Conservation (phyloP, 1,140 invertebrate species). For the Brachionus paranguensis region DNA sequence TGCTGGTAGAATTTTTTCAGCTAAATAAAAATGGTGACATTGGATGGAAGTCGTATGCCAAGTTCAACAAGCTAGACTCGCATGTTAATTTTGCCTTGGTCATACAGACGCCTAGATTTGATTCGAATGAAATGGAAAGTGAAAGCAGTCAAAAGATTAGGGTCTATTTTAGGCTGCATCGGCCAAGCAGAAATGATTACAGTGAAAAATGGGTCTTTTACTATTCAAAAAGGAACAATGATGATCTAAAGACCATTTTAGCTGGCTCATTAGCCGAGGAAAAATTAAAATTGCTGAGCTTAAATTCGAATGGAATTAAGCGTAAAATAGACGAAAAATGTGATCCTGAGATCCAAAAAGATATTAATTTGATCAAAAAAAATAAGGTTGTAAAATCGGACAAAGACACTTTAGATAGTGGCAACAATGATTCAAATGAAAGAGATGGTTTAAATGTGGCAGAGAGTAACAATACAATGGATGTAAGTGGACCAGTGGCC, state of each 20-base stretch:
- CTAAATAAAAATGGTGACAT: neutral
- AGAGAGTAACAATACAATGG: neutral
- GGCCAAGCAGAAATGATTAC: neutral
- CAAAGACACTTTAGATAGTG: neutral
- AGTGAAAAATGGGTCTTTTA: neutral
- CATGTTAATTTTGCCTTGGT: conserved; percentile 10
- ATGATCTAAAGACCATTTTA: neutral
- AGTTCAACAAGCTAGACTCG: neutral
- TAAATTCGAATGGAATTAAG: neutral
- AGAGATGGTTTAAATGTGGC: neutral
- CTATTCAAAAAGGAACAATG: neutral
- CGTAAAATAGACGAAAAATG: neutral
- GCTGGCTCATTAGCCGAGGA: neutral
- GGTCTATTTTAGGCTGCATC: neutral
- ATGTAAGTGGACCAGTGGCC: too few species aligned
- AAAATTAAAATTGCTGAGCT: neutral
- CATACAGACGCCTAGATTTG: neutral
- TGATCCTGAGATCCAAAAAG: neutral
- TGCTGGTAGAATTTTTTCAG: conserved; percentile 5
- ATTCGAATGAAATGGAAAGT: neutral
- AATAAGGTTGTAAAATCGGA: neutral
- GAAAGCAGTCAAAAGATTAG: neutral
- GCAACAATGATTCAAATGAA: neutral
- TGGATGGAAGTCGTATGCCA: neutral
- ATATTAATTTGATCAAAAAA: neutral